Evolutionary conservation across 2,797 vertebrate genomes (phyloP).

Genomic region (Paramormyrops hopkinsi): DNA sequence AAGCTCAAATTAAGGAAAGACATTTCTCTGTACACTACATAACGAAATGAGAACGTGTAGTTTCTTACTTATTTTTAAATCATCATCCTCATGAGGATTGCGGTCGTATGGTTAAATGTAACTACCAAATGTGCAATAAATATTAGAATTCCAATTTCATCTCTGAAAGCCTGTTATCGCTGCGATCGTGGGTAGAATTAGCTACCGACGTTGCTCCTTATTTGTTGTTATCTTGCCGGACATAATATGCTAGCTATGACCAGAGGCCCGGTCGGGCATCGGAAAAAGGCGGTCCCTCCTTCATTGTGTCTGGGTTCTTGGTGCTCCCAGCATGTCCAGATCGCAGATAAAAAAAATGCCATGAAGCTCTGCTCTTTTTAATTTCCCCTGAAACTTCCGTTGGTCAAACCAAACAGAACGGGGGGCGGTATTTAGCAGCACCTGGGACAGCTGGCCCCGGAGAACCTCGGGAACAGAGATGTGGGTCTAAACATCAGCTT

Average conservation of each 20-base stretch:
- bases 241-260: not conserved
- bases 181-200: not conserved
- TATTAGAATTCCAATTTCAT: constrained; percentile 1
- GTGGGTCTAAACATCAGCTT: not conserved
- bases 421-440: not conserved
- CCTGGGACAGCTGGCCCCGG: not conserved
- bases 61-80: not conserved
- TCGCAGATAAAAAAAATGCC: constrained; percentile 16
- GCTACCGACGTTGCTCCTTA: not conserved
- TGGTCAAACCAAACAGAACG: not conserved
- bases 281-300: not conserved
- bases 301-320: not conserved
- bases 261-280: not conserved
- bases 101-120: not conserved
- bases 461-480: not conserved
- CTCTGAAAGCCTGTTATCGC: not conserved
- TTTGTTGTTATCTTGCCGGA: not conserved
- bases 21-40: not conserved
- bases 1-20: not conserved
- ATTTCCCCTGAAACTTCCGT: constrained; percentile 12
- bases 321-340: not conserved
- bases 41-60: not conserved
- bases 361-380: not conserved
- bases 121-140: not conserved
- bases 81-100: not conserved